Conservation (phyloP, 2,113 vertebrate genomes). For the Sinocyclocheilus anshuiensis region DNA sequence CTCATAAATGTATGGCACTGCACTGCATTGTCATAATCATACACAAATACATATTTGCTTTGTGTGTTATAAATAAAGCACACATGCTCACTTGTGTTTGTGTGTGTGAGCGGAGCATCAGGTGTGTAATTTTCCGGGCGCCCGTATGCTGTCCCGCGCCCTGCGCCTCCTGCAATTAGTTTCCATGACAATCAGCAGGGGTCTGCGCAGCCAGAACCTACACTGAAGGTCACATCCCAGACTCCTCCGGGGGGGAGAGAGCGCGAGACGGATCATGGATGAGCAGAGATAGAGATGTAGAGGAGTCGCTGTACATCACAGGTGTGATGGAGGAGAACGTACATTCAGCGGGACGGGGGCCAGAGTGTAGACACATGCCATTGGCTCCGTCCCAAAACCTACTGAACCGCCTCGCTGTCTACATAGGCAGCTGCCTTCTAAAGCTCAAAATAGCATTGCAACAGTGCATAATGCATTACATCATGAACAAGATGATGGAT, state of each 20-base stretch:
- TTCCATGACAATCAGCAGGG: slow-evolving; percentile 64
- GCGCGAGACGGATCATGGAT: neutral
- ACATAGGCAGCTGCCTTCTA: neutral
- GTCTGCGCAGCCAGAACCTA: slow-evolving; percentile 8
- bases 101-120: slow-evolving; percentile 46
- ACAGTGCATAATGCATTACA: neutral
- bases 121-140: slow-evolving; percentile 57
- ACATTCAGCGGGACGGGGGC: neutral
- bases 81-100: neutral
- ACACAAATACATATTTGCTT: neutral
- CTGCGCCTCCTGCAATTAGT: slow-evolving; percentile 63
- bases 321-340: slow-evolving; percentile 11
- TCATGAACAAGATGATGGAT: neutral
- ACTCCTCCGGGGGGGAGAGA: neutral
- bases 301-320: neutral
- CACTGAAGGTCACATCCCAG: slow-evolving; percentile 47
- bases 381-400: neutral
- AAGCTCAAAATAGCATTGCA: neutral
- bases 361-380: neutral
- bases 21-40: neutral
- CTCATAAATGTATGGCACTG: neutral
- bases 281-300: slow-evolving; percentile 13
- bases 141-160: slow-evolving; percentile 32
- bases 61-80: neutral
- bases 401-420: neutral